Base-by-base conservation (phyloP, 2,888 invertebrate species). In the Agrilus mali region DNA sequence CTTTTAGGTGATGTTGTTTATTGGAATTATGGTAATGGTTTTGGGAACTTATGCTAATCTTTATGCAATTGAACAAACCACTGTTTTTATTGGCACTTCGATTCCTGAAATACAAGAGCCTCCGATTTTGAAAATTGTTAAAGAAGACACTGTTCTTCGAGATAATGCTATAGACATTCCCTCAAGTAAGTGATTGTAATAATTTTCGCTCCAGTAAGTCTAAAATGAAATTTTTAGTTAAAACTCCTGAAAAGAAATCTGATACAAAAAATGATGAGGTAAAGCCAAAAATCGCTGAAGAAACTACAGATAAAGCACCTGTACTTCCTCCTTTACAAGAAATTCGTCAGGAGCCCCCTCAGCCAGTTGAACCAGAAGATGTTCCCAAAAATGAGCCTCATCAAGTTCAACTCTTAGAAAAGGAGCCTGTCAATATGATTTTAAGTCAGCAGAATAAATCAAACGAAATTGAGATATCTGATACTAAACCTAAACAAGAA, bases 21-120 rank as follows among this genome's bases (percentile, higher is more conserved):
- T 89, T 49, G 95, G 95, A 0, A 69, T 92, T n/a, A 76, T 84
- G 39, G 79, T 95, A 43, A 80, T 96, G 77, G 77, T 95, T 15
- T 73, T 92, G 36, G 90, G 94, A 36, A 94, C 95, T 0, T 92
- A 86, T 63, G 89, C 90, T 0, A 95, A 88, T 67, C 71, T 83
- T 45, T 85, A 78, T 60, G 84, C 82, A 1, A 80, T 80, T 1
- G 85, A 85, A 51, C 71, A 75, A 49, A 56, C 64, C 1, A 59
- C 57, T 46, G 41, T 53, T 36, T 49, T 31, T 27, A 40, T 41
- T n/a, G 44, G 40, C 36, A 36, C 34, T 34, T 14, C 20, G 1
- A 34, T 15, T 12, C 15, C 37, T 12, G 32, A 35, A 65, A 65
- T 35, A 41, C 41, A 37, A 52, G 67, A 71, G 50, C 71, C 72